Evolutionary conservation across 2,888 invertebrate species (phyloP).

Genomic region (Lochmaea capreae): DNA sequence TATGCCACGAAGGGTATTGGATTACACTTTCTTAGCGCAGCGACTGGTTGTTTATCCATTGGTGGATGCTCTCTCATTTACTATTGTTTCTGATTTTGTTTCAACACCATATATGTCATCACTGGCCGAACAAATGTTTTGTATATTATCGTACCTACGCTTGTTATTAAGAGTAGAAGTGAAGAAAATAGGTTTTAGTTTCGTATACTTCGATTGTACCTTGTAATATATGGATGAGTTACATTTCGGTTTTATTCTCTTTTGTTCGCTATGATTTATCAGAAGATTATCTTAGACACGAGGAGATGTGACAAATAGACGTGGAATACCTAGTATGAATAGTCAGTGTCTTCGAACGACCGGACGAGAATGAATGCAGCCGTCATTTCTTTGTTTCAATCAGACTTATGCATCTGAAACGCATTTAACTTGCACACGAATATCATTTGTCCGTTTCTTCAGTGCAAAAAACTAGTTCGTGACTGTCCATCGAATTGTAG

Average conservation of each 20-base stretch:
- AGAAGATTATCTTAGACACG: constrained; percentile 55
- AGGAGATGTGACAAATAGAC: constrained; percentile 58
- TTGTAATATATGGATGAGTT: constrained; percentile 7
- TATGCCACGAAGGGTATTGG: too few species aligned
- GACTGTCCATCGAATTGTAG: constrained; percentile 25
- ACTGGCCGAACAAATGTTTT: not conserved
- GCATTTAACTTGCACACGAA: constrained; percentile 56
- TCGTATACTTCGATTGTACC: not conserved
- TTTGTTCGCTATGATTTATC: constrained; percentile 45
- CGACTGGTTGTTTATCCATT: too few species aligned
- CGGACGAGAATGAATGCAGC: constrained; percentile 57
- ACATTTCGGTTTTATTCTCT: constrained; percentile 41
- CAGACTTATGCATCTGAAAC: constrained; percentile 54
- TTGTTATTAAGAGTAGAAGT: too few species aligned
- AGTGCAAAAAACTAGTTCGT: constrained; percentile 49
- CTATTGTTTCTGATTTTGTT: too few species aligned
- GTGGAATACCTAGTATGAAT: constrained; percentile 57
- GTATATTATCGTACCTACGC: not conserved
- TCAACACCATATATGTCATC: too few species aligned
- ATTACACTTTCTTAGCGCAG: too few species aligned
- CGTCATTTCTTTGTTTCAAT: constrained; percentile 57
- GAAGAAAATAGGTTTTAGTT: too few species aligned
- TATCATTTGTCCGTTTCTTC: constrained; percentile 54
- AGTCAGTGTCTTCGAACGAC: constrained; percentile 55
- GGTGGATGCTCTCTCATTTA: too few species aligned